Evolutionary conservation across 1,140 invertebrate genomes (phyloP).

Genomic region (Nasonia vitripennis): DNA sequence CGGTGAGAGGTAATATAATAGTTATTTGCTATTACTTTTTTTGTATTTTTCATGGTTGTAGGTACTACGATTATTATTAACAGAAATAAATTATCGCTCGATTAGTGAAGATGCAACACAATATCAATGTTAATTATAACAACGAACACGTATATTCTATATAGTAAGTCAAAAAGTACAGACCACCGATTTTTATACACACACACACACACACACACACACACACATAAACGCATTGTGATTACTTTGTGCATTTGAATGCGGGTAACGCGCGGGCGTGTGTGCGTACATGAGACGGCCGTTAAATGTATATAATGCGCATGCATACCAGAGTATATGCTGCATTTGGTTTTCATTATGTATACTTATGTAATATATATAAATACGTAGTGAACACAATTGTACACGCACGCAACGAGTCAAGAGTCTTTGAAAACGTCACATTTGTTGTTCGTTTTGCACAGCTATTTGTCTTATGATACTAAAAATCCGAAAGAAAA

Average conservation of each 20-base stretch:
- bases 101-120: conserved; percentile 42
- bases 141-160: conserved; percentile 28
- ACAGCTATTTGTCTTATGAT: background rate
- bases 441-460: background rate
- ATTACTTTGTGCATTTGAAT: conserved; percentile 17
- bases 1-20: background rate
- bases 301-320: background rate
- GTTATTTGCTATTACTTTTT: background rate
- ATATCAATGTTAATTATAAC: conserved; percentile 42
- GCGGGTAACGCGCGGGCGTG: background rate
- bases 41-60: background rate
- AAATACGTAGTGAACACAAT: conserved; percentile 14
- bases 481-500: background rate
- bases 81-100: conserved; percentile 43
- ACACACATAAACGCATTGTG: background rate
- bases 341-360: conserved; percentile 10
- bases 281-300: background rate
- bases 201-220: background rate
- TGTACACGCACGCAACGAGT: conserved; percentile 1
- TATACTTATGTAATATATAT: conserved; percentile 21
- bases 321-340: conserved; percentile 1
- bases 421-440: background rate
- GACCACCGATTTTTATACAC: background rate
- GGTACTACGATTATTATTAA: conserved; percentile 11
- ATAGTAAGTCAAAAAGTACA: conserved; percentile 18